phyloP scores from a whole-genome alignment of 2,113 vertebrate genomes.

The Vulpes vulpes region DNA sequence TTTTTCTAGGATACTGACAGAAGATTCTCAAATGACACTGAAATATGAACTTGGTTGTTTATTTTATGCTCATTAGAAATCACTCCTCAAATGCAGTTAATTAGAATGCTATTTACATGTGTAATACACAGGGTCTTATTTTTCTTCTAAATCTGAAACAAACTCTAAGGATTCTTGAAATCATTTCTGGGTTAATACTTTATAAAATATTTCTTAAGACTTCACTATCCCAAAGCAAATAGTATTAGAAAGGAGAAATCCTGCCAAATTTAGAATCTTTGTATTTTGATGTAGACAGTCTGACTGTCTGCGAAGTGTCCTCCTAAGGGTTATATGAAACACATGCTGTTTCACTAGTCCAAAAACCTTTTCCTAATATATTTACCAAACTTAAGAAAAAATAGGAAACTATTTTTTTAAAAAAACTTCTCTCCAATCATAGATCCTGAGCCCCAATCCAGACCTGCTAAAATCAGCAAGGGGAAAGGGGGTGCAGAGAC shows the following conservation, averaged over 20 bases:
- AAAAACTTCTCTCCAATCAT: not conserved
- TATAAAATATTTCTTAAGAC: not conserved
- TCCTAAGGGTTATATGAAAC: not conserved
- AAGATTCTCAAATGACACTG: not conserved
- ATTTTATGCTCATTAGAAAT: slow-evolving; percentile 28
- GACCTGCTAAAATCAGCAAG: not conserved
- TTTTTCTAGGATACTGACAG: not conserved
- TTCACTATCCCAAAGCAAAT: slow-evolving; percentile 15
- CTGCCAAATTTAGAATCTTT: not conserved
- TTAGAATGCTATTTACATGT: not conserved
- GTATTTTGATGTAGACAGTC: not conserved
- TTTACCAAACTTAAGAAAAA: not conserved
- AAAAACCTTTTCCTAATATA: not conserved
- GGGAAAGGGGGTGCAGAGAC: not conserved
- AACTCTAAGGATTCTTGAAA: not conserved
- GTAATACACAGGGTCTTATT: not conserved
- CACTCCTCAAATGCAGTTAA: slow-evolving; percentile 6
- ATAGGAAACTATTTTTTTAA: not conserved
- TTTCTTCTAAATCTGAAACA: slow-evolving; percentile 35
- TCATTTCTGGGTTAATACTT: slow-evolving; percentile 11
- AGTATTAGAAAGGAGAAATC: not conserved
- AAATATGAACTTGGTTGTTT: not conserved
- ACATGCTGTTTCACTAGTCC: not conserved
- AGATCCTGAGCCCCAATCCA: not conserved
- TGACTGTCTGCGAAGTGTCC: not conserved